phyloP scores from a whole-genome alignment of 2,113 vertebrate species.

The Choloepus hoffmanni region DNA sequence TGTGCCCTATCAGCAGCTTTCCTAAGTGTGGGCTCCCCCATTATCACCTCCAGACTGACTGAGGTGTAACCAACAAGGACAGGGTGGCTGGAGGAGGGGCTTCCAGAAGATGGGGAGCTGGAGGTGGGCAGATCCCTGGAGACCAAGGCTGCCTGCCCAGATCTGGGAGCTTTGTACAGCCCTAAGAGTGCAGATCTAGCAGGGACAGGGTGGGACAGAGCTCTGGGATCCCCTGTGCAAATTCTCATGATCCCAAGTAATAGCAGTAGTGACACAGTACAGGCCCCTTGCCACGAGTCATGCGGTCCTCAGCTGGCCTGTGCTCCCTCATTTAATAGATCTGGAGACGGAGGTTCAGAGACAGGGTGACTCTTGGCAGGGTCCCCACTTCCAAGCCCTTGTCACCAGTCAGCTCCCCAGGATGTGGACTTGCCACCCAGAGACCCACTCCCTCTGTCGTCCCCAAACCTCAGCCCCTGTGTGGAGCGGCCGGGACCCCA shows the following conservation, averaged over 20 bases:
- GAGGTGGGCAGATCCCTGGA: not conserved
- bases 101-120: not conserved
- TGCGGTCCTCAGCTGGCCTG: not conserved
- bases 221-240: not conserved
- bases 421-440: not conserved
- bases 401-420: not conserved
- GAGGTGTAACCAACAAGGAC: conserved; percentile 28
- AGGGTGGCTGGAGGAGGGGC: not conserved
- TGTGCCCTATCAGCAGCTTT: not conserved
- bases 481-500: not conserved
- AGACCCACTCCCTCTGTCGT: not conserved
- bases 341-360: not conserved
- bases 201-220: not conserved
- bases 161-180: not conserved
- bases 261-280: not conserved
- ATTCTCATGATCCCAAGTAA: not conserved
- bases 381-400: not conserved
- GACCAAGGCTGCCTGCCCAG: not conserved
- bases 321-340: not conserved
- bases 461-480: not conserved
- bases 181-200: not conserved
- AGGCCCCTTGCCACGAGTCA: not conserved
- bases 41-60: not conserved
- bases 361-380: not conserved
- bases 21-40: not conserved